Base-by-base conservation (phyloP, 2,113 vertebrate genomes). In the Eulacestoma nigropectus region DNA sequence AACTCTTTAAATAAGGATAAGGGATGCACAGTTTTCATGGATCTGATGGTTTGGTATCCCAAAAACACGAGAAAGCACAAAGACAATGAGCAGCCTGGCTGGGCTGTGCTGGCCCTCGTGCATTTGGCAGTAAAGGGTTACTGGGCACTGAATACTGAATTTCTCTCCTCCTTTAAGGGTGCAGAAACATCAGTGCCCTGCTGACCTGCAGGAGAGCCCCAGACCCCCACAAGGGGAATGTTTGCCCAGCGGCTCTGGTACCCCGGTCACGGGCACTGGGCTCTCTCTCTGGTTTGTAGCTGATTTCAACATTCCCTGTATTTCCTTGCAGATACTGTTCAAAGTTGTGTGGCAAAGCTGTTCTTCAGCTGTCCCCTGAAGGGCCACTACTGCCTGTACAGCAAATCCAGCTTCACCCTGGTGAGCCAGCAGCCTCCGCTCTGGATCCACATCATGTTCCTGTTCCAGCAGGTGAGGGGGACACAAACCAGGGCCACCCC, bases 371-470 rank as follows among this genome's bases (percentile, higher is more conserved):
- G 99, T 95, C 97, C 98, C 72, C 96, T 99, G 92, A 99, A 99
- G 97, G 99, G 98, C 19, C 98, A 98, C 88, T 99, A 99, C 98
- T 99, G 99, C 95, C 97, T 99, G 11, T 99, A 99, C 93, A 98
- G 98, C 87, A 99, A 99, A 93, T 99, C 98, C 96, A 98, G 98
- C 17, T 99, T 99, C 89, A 98, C 96, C 77, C 98, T 99, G 91
- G 89, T 97, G 98, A 99, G 99, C 97, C 97, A 33, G 52, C 99
- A 99, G 59, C 99, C 99, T 23, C 98, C 98, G 1, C 98, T 99
- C 4, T 99, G 99, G 99, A 99, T 99, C 88, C 98, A 98, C 76
- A 97, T 99, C 98, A 99, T 99, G 99, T 98, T 99, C 93, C 98
- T 99, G 6, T 98, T 98, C 79, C 98, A 99, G 76, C 99, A 99